Evolutionary conservation across 23 tunicate genomes (phyloP).

Genomic region (Phallusia fumigata): DNA sequence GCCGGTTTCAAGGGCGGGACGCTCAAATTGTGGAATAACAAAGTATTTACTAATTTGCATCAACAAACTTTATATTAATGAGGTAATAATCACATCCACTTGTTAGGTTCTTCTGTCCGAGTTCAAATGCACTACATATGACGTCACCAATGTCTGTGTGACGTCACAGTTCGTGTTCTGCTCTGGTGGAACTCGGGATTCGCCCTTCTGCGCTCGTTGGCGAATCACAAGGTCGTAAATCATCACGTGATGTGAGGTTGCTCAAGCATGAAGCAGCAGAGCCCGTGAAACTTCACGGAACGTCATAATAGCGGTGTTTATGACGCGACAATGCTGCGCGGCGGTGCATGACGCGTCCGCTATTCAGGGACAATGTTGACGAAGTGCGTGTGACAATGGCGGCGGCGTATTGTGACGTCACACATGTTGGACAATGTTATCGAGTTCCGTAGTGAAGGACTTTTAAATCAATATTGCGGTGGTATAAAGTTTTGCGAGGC

Average conservation of each 20-base stretch:
- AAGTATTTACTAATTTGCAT: not conserved
- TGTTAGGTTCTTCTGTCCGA: not conserved
- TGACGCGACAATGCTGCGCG: not conserved
- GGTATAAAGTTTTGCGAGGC: not conserved
- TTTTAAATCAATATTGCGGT: not conserved
- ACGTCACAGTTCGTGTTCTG: not conserved
- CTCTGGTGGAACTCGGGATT: not conserved
- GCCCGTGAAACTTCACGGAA: not conserved
- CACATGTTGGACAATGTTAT: not conserved
- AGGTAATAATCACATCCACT: not conserved
- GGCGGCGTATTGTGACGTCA: not conserved
- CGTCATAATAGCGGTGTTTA: constrained; percentile 4
- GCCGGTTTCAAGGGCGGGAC: not conserved
- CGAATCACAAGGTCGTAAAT: not conserved
- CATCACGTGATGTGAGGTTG: too few species aligned
- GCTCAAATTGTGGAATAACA: not conserved
- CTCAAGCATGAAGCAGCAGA: too few species aligned
- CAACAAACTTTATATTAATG: too few species aligned
- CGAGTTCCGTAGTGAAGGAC: not conserved
- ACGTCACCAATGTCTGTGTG: not conserved
- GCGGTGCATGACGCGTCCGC: constrained; percentile 5
- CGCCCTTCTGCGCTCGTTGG: not conserved
- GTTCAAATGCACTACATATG: not conserved
- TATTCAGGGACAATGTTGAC: constrained; percentile 1
- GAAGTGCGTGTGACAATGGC: not conserved